phyloP scores from a whole-genome alignment of 2,113 vertebrate genomes.

The Antigone vipio region DNA sequence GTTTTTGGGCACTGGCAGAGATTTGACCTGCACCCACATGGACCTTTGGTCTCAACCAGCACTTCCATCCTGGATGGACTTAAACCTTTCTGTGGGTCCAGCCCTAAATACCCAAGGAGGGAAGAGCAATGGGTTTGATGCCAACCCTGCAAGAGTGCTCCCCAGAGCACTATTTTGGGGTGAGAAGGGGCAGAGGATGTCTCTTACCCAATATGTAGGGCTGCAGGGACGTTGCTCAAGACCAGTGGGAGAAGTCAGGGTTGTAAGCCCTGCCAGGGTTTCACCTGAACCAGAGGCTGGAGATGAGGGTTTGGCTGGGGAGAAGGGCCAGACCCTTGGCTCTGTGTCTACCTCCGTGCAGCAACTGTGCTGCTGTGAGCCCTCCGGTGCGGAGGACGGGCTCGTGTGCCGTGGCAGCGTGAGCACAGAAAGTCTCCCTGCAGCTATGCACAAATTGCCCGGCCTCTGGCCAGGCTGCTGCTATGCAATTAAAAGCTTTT shows the following conservation, averaged over 20 bases:
- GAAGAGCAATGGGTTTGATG: background rate
- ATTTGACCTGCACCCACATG: accelerated
- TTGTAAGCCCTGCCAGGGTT: background rate
- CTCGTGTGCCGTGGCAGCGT: accelerated
- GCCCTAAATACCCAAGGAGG: background rate
- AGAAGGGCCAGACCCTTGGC: background rate
- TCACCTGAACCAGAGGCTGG: background rate
- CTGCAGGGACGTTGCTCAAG: background rate
- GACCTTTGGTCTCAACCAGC: background rate
- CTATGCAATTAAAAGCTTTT: constrained; percentile 38
- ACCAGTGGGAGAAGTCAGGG: background rate
- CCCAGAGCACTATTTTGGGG: background rate
- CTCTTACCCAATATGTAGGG: background rate
- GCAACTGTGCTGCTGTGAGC: background rate
- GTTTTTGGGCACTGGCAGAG: background rate
- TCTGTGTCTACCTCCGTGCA: background rate
- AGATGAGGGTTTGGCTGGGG: background rate
- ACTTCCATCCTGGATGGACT: background rate
- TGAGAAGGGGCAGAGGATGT: background rate
- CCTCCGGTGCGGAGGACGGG: accelerated
- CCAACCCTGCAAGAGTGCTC: background rate
- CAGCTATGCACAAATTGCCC: background rate
- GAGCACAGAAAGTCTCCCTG: background rate
- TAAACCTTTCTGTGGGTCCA: background rate
- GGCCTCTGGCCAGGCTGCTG: background rate